Base-by-base conservation (phyloP, 1,140 invertebrate species). In the Bombyx mandarina region DNA sequence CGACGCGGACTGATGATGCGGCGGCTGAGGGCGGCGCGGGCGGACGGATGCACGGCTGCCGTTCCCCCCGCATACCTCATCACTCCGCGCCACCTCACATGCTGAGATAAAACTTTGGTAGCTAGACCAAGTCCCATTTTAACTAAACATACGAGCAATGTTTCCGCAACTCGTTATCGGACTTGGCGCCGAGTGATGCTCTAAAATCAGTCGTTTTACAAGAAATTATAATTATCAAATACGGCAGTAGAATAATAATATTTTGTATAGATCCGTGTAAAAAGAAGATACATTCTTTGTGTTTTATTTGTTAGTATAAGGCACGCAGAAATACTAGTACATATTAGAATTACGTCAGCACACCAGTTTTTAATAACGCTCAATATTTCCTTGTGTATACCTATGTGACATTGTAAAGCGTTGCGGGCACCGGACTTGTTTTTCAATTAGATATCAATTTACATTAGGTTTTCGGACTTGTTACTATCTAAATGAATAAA, bases 1-100 rank as follows among this genome's bases (percentile, higher is more conserved):
- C 75, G 70, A 77, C 78, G 82, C 82, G 82, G 74, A 84, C 82
- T 85, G 83, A 78, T 77, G 80, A 79, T 82, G 84, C 78, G 80
- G 79, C 74, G 84, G 77, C 79, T 78, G 74, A 81, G 78, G 66
- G 84, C 79, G 77, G 80, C 77, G 78, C 80, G 86, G 67, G 86
- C 76, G 84, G 75, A 80, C 73, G 76, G 80, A 68, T 75, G 67
- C 72, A 71, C 60, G 50, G 48, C 56, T 62, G 64, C 54, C 64
- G 67, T 60, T 60, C 71, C 63, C 69, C 64, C 66, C 58, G 58
- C 73, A 54, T 35, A 35, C 26, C 60, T 58, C 58, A 10, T 65
- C 61, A 45, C 65, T 54, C 62, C 66, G 54, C 65, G 64, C 62
- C 69, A 64, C 73, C 63, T 69, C 75, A 72, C 73, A 74, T 69